Evolutionary conservation across 1,140 invertebrate species (phyloP).

Genomic region (Drosophila sechellia): DNA sequence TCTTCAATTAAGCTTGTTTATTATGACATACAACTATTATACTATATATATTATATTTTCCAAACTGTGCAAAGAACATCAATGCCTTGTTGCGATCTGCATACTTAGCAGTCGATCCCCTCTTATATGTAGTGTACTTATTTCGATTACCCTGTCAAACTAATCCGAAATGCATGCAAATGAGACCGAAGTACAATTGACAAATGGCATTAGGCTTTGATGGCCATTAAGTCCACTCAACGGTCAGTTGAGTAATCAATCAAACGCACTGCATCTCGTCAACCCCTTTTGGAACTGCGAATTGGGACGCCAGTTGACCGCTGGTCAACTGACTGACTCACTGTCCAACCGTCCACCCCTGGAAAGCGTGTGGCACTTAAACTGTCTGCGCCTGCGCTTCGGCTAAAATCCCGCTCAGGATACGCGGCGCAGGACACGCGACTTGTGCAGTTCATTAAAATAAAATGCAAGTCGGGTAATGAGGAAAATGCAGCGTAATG

Average conservation of each 20-base stretch:
- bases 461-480: constrained; percentile 70
- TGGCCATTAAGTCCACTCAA: constrained; percentile 74
- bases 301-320: constrained; percentile 34
- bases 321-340: constrained; percentile 53
- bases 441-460: constrained; percentile 70
- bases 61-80: neutral
- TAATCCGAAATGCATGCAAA: constrained; percentile 53
- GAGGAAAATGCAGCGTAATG: constrained; percentile 73
- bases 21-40: too few species aligned
- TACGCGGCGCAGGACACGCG: constrained; percentile 25
- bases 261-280: constrained; percentile 52
- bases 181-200: constrained; percentile 48
- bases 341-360: constrained; percentile 45
- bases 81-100: neutral
- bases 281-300: constrained; percentile 47
- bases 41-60: too few species aligned
- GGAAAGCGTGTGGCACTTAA: constrained; percentile 59
- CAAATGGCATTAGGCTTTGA: constrained; percentile 69
- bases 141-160: constrained; percentile 27
- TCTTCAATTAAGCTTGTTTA: too few species aligned
- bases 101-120: neutral
- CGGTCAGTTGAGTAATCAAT: constrained; percentile 79
- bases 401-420: constrained; percentile 57
- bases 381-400: constrained; percentile 77
- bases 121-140: constrained; percentile 13